Evolutionary conservation across 1,140 invertebrate genomes (phyloP), one percentile per base, ranked within the genome.

Genomic region (Homarus americanus): DNA sequence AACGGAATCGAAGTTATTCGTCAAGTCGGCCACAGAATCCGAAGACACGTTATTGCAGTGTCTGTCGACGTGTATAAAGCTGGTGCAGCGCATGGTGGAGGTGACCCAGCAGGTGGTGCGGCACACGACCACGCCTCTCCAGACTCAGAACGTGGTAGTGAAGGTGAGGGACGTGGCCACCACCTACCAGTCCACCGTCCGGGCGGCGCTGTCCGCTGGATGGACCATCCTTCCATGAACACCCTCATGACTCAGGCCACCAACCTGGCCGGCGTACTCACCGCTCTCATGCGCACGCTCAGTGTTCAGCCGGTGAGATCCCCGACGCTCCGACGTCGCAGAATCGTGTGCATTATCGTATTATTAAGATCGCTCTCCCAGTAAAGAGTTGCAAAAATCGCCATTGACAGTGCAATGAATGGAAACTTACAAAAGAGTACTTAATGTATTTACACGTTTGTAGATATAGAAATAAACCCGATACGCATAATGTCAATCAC

Each of bases 1-100:
- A 53, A 97, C 96, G 0, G 96, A 97, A 38, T 97, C 97, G 15
- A 97, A 98, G 92, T 94, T 96, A 63, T 95, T 98, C 90, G 97
- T 98, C 24, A 97, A 97, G 75, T 96, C 96, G 75, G 96, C 97
- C 93, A 97, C 96, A 0, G 95, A 96, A 84, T 94, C 94, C 17
- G 93, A 94, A 80, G 95, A 95, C 5, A 95, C 95, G 91, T 94
- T 96, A 28, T 94, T 96, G 7, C 95, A 96, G 38, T 96, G 97
- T 91, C 94, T 97, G 1, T 95, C 96, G 0, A 95, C 96, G 87
- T 97, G 97, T 93, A 94, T 97, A 58, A 95, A 95, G 1, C 96
- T 97, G 69, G 94, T 97, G 7, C 94, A 96, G 44, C 92, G 94
- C 58, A 94, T 95, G 94, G 93, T 96, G 7, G 96, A 97, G 93